These are phyloP conservation scores for Tamandua tetradactyla DNA, from an alignment of 2,797 vertebrate genomes.

Conservation along the genomic window DNA sequence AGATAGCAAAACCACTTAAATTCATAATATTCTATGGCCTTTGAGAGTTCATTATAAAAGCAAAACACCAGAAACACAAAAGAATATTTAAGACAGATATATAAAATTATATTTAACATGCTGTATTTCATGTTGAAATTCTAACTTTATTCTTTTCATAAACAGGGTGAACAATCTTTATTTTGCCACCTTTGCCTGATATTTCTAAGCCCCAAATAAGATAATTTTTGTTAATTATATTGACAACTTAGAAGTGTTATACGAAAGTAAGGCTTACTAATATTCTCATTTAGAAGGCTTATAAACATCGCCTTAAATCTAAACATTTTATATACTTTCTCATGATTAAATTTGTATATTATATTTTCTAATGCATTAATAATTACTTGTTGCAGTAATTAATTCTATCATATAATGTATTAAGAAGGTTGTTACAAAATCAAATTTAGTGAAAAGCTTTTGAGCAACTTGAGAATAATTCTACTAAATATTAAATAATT, in stretches of 20 bases:
- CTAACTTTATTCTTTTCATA: not conserved
- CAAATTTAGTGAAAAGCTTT: conserved; percentile 6
- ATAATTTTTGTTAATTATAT: not conserved
- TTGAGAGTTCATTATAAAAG: conserved; percentile 45
- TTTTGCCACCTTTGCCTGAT: not conserved
- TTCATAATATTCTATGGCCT: not conserved
- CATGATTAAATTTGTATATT: not conserved
- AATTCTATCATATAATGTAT: conserved; percentile 18
- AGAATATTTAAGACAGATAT: not conserved
- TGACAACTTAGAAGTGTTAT: not conserved
- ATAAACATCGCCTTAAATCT: not conserved
- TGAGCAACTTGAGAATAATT: conserved; percentile 14
- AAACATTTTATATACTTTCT: not conserved
- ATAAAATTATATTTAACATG: not conserved
- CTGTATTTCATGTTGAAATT: not conserved
- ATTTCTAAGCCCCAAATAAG: not conserved
- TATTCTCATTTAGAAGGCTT: not conserved
- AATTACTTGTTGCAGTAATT: not conserved
- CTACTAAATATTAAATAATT: not conserved
- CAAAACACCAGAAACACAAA: not conserved
- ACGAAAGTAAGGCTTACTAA: not conserved
- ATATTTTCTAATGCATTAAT: not conserved
- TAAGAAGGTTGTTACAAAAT: not conserved
- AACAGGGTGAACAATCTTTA: not conserved
- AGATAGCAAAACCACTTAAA: conserved; percentile 23